Base-by-base conservation (phyloP, 2,888 invertebrate species). In the Diplazon laetatorius region DNA sequence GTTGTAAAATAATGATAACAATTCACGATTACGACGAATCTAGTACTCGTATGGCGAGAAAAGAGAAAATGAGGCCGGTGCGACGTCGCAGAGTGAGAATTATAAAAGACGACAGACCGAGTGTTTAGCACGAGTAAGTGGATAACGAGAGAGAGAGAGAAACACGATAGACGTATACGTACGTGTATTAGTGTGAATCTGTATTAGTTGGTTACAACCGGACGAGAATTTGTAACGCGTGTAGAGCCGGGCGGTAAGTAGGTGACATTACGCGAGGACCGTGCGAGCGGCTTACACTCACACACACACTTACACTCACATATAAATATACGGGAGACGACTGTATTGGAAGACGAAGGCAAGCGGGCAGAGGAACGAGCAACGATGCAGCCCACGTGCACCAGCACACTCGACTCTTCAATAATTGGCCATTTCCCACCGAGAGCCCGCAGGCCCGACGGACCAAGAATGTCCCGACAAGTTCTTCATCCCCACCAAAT, bases 361-460 rank as follows among this genome's bases (percentile, higher is more conserved):
- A 62, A 63, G 70, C 55, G 37, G 68, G 68, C 46, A 46, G 57
- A 18, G 59, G 52, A 50, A 30, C 66, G 35, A 62, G 52, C 63
- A 72, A 66, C 14, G 66, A 74, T 78, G 78, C 81, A 50, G 76
- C 81, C 82, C 82, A 82, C 83, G 82, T 83, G 77, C 81, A 83
- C 74, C 62, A 68, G 82, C 60, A 81, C 76, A 73, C 59, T 65
- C 57, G 69, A 74, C 78, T 81, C 77, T 72, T 80, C 78, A 81
- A 82, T 83, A 84, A 84, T 84, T 84, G 84, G 77, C 77, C 82
- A 83, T 83, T 84, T 84, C 84, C 84, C 84, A 82, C 82, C 73
- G 70, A 50, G 70, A 50, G 59, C 39, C 25, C 37, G 8, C 57
- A 69, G 18, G 52, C 70, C 71, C 22, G 18, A 48, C 57, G 52